Evolutionary conservation across 2,888 invertebrate species (phyloP).

Genomic region (Zaprionus lineosus): DNA sequence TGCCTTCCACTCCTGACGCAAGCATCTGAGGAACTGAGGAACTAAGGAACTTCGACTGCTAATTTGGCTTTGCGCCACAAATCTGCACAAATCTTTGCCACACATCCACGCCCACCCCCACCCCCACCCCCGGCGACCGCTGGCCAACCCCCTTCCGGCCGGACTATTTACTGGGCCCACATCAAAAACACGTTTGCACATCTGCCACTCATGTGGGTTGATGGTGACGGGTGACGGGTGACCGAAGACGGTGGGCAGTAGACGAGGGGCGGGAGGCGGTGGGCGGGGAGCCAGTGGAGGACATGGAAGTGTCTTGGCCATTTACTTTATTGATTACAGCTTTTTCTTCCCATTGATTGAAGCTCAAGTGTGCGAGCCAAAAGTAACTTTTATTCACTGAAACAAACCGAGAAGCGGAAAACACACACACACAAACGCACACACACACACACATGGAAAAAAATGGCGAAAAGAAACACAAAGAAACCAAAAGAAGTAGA

Average conservation of each 20-base stretch:
- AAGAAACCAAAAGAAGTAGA: conserved; percentile 22
- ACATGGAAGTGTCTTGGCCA: conserved; percentile 62
- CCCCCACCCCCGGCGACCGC: no score
- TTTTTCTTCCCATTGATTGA: conserved; percentile 41
- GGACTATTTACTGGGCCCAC: conserved; percentile 16
- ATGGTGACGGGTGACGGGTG: no score
- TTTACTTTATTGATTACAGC: conserved; percentile 73
- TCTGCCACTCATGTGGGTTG: no score
- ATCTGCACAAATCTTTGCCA: background rate
- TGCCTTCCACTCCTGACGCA: no score
- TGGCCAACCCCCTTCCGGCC: no score
- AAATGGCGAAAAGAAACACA: conserved; percentile 6
- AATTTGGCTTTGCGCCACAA: background rate
- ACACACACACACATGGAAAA: conserved; percentile 8
- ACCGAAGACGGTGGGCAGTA: no score
- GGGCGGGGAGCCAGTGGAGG: no score
- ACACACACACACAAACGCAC: no score
- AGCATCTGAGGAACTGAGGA: no score
- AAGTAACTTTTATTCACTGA: conserved; percentile 29
- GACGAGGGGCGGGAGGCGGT: no score
- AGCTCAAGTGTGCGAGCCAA: conserved; percentile 28
- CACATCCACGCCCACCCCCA: no score
- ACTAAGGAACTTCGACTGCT: background rate
- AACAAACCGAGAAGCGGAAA: conserved; percentile 14
- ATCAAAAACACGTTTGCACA: conserved; percentile 46